phyloP scores from a whole-genome alignment of 1,140 invertebrate genomes.

The Temnothorax curvispinosus region DNA sequence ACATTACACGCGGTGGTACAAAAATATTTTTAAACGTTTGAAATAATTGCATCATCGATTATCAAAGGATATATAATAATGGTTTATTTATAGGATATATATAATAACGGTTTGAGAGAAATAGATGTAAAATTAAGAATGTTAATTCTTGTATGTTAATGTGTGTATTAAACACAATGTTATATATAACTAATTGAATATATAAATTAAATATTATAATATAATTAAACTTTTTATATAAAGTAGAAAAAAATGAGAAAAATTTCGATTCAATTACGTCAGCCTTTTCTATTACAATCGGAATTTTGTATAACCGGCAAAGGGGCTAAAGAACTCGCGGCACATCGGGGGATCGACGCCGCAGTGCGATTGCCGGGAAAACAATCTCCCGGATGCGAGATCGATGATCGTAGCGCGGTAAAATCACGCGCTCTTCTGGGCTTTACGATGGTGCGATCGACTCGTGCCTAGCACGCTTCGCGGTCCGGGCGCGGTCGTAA shows the following conservation, averaged over 20 bases:
- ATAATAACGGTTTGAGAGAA: no score
- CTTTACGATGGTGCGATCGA: conserved; percentile 72
- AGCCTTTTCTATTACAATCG: neutral
- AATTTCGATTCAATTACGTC: neutral
- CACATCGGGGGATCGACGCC: neutral
- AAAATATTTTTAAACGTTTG: neutral
- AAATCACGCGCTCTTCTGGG: conserved; percentile 61
- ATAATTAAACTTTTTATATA: neutral
- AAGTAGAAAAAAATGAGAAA: neutral
- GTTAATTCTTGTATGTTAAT: no score
- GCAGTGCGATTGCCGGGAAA: conserved; percentile 27
- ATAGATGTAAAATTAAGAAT: neutral
- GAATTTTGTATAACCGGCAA: neutral
- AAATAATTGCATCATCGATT: neutral
- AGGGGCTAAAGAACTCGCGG: neutral
- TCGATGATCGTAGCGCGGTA: conserved; percentile 29
- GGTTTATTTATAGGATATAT: neutral
- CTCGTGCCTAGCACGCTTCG: conserved; percentile 71
- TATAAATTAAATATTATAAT: neutral
- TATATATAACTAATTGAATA: no score
- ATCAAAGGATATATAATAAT: neutral
- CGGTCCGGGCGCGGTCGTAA: conserved; percentile 70
- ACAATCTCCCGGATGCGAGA: conserved; percentile 43
- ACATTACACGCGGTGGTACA: neutral
- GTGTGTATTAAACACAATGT: neutral